Conservation (phyloP, 1,140 invertebrate species). For the Gonioctena quinquepunctata region DNA sequence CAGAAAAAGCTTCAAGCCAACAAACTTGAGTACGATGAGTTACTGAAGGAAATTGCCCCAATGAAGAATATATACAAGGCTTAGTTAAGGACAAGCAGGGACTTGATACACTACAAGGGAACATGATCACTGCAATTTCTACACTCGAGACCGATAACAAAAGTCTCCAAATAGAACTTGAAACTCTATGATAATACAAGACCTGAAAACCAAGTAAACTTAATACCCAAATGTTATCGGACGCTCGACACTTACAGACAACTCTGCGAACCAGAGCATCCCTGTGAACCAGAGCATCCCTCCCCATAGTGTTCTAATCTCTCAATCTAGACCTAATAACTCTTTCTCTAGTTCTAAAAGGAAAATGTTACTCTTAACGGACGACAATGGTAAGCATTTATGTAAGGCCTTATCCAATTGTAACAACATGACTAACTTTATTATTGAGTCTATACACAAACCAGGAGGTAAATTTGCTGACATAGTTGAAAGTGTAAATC, state of each 20-base stretch:
- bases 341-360: background rate
- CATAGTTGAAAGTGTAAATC: background rate
- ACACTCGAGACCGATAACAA: background rate
- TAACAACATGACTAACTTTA: background rate
- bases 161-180: background rate
- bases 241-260: background rate
- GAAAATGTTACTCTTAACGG: background rate
- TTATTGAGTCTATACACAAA: background rate
- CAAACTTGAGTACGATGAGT: background rate
- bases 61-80: background rate
- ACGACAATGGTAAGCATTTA: background rate
- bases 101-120: background rate
- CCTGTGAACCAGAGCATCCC: background rate
- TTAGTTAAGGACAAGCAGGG: background rate
- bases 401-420: background rate
- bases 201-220: background rate
- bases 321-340: background rate
- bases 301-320: background rate
- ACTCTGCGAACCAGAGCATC: background rate
- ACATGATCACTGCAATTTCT: background rate
- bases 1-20: background rate
- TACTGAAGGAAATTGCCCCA: background rate
- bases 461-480: background rate
- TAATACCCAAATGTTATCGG: background rate
- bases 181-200: background rate